Base-by-base conservation (phyloP, 2,797 vertebrate species). In the Chloroceryle amazona region DNA sequence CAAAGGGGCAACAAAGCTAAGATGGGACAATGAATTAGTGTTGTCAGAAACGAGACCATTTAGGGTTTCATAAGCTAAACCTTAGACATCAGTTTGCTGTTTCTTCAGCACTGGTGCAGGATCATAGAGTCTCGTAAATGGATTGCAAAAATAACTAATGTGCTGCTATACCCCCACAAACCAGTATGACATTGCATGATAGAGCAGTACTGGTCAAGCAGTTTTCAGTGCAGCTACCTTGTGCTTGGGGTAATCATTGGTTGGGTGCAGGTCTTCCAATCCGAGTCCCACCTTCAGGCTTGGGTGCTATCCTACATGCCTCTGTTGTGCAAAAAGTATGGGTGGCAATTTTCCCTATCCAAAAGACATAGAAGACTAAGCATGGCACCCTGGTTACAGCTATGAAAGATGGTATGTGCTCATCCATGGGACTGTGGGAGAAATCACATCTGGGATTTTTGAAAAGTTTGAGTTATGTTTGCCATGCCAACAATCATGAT, bases 131-230 rank as follows among this genome's bases (percentile, higher is more conserved):
- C 13, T 86, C 49, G 31, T 46, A 71, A 60, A 17, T 21, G 31
- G 14, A 37, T 91, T 70, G 15, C 29, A 55, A n/a, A 10, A 61
- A 65, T 55, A 51, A 13, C 22, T 39, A 46, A 25, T 19, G 6
- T 37, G 26, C 37, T 67, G 22, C n/a, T 68, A 2, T 44, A 49
- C 4, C 6, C 13, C 6, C 16, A 26, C 29, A 51, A 79, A 74
- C 8, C 20, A 25, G 6, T 13, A 20, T 9, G 46, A 20, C 20
- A 3, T 18, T 44, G 10, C 0, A 4, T 44, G n/a, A 22, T n/a
- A 21, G 29, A 23, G 22, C 8, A 31, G 39, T 22, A 19, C 26
- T 65, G 57, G 11, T n/a, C 31, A 28, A 25, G 61, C 0, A 15
- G 22, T 58, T 80, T 61, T 80, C 26, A 10, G 15, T 73, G 33